Evolutionary conservation across 2,888 invertebrate species (phyloP).

Genomic region (Hyppa rectilinea): DNA sequence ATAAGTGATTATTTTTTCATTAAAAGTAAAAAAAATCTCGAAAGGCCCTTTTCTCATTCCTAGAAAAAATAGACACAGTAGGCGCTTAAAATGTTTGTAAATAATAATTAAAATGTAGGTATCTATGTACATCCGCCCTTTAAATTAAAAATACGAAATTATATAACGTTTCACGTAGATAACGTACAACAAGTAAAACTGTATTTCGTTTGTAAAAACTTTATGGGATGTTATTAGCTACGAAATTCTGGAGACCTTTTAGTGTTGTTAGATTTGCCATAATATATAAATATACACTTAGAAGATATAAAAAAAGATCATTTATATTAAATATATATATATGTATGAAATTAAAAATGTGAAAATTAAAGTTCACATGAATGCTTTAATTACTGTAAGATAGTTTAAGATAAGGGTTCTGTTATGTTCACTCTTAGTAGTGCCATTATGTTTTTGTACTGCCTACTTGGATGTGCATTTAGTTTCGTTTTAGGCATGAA

Average conservation of each 20-base stretch:
- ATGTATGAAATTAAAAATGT: constrained; percentile 76
- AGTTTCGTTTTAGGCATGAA: constrained; percentile 82
- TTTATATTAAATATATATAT: constrained; percentile 71
- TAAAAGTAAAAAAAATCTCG: constrained; percentile 35
- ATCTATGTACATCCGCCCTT: constrained; percentile 86
- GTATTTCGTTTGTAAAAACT: constrained; percentile 64
- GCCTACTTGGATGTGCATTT: constrained; percentile 79
- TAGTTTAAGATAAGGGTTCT: constrained; percentile 77
- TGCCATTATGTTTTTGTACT: constrained; percentile 74
- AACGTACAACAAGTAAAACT: constrained; percentile 61
- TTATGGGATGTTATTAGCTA: constrained; percentile 65
- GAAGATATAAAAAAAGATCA: constrained; percentile 65
- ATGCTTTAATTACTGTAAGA: constrained; percentile 90
- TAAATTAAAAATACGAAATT: constrained; percentile 62
- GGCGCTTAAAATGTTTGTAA: constrained; percentile 87
- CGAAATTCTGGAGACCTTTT: constrained; percentile 58
- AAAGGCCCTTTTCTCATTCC: constrained; percentile 57
- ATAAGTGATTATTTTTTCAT: constrained; percentile 9
- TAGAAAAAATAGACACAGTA: constrained; percentile 73
- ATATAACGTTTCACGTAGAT: constrained; percentile 74
- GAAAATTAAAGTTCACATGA: constrained; percentile 79
- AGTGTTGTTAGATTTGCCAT: constrained; percentile 70
- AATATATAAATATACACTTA: constrained; percentile 70
- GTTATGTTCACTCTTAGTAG: constrained; percentile 80
- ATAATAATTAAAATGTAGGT: constrained; percentile 84